Evolutionary conservation across 2,888 invertebrate genomes (phyloP).

Genomic region (Plusia festucae): DNA sequence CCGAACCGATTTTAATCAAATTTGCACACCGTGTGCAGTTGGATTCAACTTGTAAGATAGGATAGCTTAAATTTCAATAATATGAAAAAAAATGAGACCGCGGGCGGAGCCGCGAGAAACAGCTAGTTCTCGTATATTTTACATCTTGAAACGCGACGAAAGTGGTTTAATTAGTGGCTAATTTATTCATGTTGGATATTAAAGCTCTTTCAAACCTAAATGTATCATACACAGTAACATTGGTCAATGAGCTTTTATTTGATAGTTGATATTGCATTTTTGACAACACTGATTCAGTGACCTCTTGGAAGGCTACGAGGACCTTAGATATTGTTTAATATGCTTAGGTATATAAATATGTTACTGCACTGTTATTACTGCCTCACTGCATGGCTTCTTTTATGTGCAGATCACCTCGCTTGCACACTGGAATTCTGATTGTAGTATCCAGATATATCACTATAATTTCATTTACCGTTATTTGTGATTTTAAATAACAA

Average conservation of each 20-base stretch:
- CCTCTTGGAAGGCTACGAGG: not conserved
- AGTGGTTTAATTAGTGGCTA: not conserved
- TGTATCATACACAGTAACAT: not conserved
- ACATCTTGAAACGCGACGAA: not conserved
- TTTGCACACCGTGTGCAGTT: too few species aligned
- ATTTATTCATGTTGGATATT: not conserved
- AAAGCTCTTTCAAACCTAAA: conserved; percentile 1
- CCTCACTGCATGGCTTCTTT: not conserved
- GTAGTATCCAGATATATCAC: not conserved
- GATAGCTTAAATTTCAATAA: too few species aligned
- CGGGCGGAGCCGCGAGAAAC: too few species aligned
- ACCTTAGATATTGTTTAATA: not conserved
- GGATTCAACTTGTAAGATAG: too few species aligned
- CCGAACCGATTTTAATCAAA: too few species aligned
- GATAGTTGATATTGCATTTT: not conserved
- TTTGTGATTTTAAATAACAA: not conserved
- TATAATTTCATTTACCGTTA: too few species aligned
- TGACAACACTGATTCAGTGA: not conserved
- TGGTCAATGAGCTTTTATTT: not conserved
- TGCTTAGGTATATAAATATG: not conserved
- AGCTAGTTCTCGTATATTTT: too few species aligned
- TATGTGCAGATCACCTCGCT: not conserved
- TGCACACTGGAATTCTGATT: not conserved
- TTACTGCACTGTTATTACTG: not conserved
- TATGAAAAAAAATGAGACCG: too few species aligned